Base-by-base conservation (phyloP, 2,888 invertebrate genomes). In the Mamestra brassicae region DNA sequence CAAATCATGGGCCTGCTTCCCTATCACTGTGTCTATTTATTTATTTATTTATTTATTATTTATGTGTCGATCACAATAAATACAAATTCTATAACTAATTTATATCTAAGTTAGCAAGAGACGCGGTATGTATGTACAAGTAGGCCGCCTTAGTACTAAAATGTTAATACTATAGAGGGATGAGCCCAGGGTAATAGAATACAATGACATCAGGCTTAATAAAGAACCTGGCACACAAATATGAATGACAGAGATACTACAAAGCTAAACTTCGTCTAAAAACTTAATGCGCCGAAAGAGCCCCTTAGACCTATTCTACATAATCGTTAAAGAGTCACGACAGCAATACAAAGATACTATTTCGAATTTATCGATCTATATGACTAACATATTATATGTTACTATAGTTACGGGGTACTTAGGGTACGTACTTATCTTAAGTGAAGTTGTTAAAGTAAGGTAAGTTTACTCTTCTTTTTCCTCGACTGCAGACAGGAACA, bases 401-500 rank as follows among this genome's bases (percentile, higher is more conserved):
- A 55, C 17, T 47, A 42, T 17, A 54, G 54, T 36, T 34, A 17
- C 15, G 34, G 6, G 7, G 57, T 62, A 72, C 67, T 63, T 63
- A 55, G 36, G 36, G 38, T 52, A 79, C 54, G 54, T 64, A 62
- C 54, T 50, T 58, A 54, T 55, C 62, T 68, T 62, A 54, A 57
- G 3, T 10, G 17, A 55, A 17, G 45, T 26, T 26, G 66, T 47
- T 42, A 6, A 47, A 13, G 2, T 11, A 13, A 13, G n/a, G 26
- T 26, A 5, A 42, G 54, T 36, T 83, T 78, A 94, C 17, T 94
- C 93, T 80, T 95, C 95, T 75, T 93, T 92, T 47, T 98, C 98
- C 96, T 98, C 98, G 77, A 97, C 98, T 15, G 98, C 98, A 15
- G 98, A 97, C 88, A 98, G 90, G 88, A 98, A 98, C 78, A 98